Conservation (phyloP, 2,797 vertebrate species). For the Onychomys leucogaster region DNA sequence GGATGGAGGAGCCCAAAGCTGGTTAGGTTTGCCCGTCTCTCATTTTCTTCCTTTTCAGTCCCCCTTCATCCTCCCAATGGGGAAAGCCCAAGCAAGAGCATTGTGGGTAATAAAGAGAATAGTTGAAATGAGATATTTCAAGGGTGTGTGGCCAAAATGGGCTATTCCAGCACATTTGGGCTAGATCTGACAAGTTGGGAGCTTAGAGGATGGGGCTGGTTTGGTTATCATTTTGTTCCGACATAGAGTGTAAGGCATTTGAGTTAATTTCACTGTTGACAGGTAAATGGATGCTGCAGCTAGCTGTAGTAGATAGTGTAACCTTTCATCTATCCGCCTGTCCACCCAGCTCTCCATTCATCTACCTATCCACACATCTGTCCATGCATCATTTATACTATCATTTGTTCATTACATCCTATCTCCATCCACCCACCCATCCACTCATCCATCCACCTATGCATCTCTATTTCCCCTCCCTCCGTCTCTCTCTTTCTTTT, state of each 20-base stretch:
- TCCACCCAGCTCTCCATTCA: not conserved
- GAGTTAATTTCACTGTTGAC: conserved; percentile 10
- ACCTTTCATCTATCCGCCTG: not conserved
- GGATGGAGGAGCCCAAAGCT: not conserved
- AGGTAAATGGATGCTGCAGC: not conserved
- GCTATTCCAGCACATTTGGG: not conserved
- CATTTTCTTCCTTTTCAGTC: not conserved
- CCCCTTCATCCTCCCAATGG: not conserved
- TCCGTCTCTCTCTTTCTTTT: not conserved
- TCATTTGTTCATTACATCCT: not conserved
- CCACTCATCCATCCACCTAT: too few relatives aligned
- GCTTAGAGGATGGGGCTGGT: not conserved
- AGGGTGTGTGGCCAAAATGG: not conserved
- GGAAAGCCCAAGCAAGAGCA: not conserved
- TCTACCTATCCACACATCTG: too few relatives aligned
- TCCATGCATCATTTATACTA: not conserved
- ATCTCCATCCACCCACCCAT: not conserved
- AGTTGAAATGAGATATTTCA: not conserved
- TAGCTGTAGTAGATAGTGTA: not conserved
- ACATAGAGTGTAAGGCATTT: not conserved
- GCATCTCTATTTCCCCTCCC: not conserved
- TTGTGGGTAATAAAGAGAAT: not conserved
- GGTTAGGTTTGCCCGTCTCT: not conserved
- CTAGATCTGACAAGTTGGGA: not conserved
- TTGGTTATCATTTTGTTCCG: not conserved